Evolutionary conservation across 2,113 vertebrate genomes (phyloP), one percentile per base, ranked within the genome.

Genomic region (Mesocricetus auratus): DNA sequence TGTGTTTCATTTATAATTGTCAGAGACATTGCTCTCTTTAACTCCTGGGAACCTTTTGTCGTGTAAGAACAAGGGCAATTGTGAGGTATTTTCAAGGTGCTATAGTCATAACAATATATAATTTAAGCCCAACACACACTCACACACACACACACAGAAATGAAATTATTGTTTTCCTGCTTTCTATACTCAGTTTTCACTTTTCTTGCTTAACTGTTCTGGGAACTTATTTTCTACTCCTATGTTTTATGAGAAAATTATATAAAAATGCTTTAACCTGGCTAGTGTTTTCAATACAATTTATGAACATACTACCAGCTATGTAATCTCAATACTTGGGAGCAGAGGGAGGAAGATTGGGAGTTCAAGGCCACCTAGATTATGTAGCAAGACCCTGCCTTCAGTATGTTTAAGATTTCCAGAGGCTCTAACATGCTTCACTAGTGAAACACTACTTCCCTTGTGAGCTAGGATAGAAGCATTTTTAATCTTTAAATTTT

Each of bases 401-500:
- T 87, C 26, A 42, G 7, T 86, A 6, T 29, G 64, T 53, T 64
- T 60, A 94, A 74, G 60, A 79, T 9, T 36, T 86, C 71, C 82
- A 33, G n/a, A 96, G 56, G 19, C 56, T 62, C 8, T 90, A 16
- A 42, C n/a, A 33, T 71, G n/a, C 39, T 74, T 56, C 69, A 26
- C 29, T 87, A 90, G 19, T 95, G 75, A 91, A 92, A 64, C 78
- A 85, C 33, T 86, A 39, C 39, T 91, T 94, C 90, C 47, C 81
- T 86, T 77, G 78, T 96, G 71, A 96, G 60, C n/a, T 94, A 62
- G 47, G 22, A n/a, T 89, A 50, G 50, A 94, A 89, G 36, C 66
- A 4, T 97, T 94, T 0, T 45, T 85, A 96, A 88, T 69, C 26
- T 87, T 68, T 96, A 74, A 64, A 71, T 73, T 96, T 97, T 93